phyloP scores from a whole-genome alignment of 1,140 invertebrate species.

The Lordiphosa clarofinis region DNA sequence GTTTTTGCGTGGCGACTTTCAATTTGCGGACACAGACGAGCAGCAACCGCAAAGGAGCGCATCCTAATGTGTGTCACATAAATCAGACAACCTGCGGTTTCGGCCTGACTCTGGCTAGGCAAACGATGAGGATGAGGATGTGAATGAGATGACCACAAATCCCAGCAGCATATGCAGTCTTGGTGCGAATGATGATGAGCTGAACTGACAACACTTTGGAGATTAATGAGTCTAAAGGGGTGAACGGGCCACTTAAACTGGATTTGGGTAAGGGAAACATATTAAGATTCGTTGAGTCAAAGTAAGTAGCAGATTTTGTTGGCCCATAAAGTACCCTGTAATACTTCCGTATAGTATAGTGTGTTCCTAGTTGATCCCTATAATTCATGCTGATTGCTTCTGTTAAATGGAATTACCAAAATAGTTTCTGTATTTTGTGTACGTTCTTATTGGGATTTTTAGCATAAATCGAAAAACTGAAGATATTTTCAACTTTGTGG shows the following conservation, averaged over 20 bases:
- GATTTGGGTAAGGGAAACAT: background rate
- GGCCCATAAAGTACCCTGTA: no score
- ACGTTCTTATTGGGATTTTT: no score
- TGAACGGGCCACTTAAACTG: slow-evolving; percentile 2
- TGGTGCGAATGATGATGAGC: slow-evolving; percentile 33
- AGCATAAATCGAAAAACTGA: no score
- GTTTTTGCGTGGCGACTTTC: slow-evolving; percentile 36
- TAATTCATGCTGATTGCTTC: no score
- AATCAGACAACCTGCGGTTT: slow-evolving; percentile 32
- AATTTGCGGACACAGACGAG: slow-evolving; percentile 32
- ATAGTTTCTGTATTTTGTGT: no score
- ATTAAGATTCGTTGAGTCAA: no score
- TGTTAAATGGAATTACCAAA: no score
- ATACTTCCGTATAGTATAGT: no score
- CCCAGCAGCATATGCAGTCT: background rate
- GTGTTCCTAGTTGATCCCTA: no score
- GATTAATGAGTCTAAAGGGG: slow-evolving; percentile 15
- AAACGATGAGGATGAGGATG: no score
- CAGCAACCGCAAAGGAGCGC: slow-evolving; percentile 11
- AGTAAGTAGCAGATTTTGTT: no score
- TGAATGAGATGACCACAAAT: background rate
- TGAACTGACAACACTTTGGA: slow-evolving; percentile 28
- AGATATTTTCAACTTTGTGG: no score
- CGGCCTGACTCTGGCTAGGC: background rate
- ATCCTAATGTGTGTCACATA: slow-evolving; percentile 55